These are phyloP conservation scores for Pocillopora verrucosa DNA, from an alignment of 64 coral and sea anemone species.

Conservation along the genomic window DNA sequence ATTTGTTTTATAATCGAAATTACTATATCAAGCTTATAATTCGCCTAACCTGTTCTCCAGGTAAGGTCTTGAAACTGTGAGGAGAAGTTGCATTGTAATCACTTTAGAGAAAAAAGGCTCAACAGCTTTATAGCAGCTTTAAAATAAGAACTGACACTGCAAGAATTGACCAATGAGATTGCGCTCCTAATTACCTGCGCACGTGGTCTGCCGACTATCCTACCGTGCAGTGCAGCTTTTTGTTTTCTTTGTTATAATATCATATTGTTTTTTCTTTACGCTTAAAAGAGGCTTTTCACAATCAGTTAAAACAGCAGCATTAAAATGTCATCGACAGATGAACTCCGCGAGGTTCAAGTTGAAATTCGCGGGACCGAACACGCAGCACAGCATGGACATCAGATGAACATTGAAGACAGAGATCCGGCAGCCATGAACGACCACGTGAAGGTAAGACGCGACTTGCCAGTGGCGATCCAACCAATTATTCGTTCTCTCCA, in stretches of 20 bases:
- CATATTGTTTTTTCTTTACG: not conserved
- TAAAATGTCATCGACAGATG: slow-evolving; percentile 14
- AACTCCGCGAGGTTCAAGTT: slow-evolving; percentile 5
- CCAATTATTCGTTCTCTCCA: not conserved
- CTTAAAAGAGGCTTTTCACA: not conserved
- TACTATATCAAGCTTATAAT: too few species aligned
- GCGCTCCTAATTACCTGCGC: not conserved
- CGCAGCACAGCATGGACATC: slow-evolving; percentile 45
- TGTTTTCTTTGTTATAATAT: not conserved
- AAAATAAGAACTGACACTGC: too few species aligned
- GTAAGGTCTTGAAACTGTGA: too few species aligned
- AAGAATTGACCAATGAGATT: not conserved
- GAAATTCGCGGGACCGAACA: slow-evolving; percentile 27
- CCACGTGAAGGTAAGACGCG: slow-evolving; percentile 51
- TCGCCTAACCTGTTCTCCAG: too few species aligned
- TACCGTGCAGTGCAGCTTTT: not conserved
- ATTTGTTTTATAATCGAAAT: too few species aligned
- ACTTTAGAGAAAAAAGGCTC: too few species aligned
- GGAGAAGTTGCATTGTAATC: too few species aligned
- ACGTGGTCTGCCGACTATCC: not conserved
- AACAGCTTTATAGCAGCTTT: too few species aligned
- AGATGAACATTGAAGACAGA: slow-evolving; percentile 46
- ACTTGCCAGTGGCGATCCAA: not conserved
- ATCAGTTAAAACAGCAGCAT: not conserved
- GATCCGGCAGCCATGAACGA: slow-evolving; percentile 63